Conservation (phyloP, 2,888 invertebrate species). For the Tetrapedia diversipes region DNA sequence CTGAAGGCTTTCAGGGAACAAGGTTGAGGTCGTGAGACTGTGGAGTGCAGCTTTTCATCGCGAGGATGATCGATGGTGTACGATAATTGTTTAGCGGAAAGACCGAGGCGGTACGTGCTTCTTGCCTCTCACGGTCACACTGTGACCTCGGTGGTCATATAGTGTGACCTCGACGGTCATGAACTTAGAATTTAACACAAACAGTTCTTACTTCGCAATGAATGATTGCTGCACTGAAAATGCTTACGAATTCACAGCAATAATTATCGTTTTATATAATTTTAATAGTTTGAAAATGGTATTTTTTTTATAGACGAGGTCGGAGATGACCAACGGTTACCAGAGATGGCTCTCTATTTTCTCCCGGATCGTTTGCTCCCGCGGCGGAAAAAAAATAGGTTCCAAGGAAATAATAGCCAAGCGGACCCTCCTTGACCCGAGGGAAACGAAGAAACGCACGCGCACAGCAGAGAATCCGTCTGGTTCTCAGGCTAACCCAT, state of each 20-base stretch:
- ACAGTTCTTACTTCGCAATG: too few relatives aligned
- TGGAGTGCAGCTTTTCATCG: conserved; percentile 35
- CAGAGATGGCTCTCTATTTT: too few relatives aligned
- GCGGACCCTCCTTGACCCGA: conserved; percentile 46
- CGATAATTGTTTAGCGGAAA: conserved; percentile 25
- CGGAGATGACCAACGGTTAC: too few relatives aligned
- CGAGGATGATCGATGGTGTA: conserved; percentile 42
- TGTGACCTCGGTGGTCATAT: too few relatives aligned
- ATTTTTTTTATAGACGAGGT: too few relatives aligned
- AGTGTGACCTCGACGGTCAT: too few relatives aligned
- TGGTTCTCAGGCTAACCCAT: conserved; percentile 2
- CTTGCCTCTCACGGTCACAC: conserved; percentile 22
- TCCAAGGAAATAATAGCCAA: conserved; percentile 19
- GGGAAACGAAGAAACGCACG: conserved; percentile 9
- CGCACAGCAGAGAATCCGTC: background rate
- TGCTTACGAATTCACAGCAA: too few relatives aligned
- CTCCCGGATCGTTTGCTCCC: conserved; percentile 11
- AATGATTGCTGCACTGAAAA: too few relatives aligned
- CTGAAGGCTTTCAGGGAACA: conserved; percentile 4
- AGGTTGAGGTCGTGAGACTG: conserved; percentile 3
- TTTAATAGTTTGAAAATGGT: too few relatives aligned
- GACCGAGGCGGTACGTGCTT: conserved; percentile 1
- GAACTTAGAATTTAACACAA: too few relatives aligned
- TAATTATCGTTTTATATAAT: too few relatives aligned
- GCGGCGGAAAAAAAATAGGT: conserved; percentile 7